Conservation (phyloP, 2,888 invertebrate genomes). For the Meganola albula region DNA sequence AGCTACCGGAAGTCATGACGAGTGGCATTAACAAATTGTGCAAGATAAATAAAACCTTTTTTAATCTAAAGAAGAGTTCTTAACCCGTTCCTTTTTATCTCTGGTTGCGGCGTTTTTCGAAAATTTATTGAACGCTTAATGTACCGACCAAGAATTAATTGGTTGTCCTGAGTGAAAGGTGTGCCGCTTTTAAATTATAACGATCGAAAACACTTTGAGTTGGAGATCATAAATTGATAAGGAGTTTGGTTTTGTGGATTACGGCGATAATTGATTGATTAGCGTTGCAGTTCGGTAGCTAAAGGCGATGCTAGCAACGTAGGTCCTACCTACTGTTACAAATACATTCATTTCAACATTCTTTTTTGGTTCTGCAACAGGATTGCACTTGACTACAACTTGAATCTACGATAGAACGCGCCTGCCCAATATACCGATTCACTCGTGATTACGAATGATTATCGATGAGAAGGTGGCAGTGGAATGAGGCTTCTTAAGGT, state of each 20-base stretch:
- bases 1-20: slow-evolving; percentile 67
- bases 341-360: too few species aligned
- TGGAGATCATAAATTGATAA: slow-evolving; percentile 44
- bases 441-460: too few species aligned
- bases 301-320: too few species aligned
- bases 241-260: slow-evolving; percentile 22
- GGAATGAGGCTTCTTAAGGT: too few species aligned
- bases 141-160: slow-evolving; percentile 66
- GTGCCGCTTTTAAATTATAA: slow-evolving; percentile 58
- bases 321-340: too few species aligned
- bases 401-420: too few species aligned
- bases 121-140: slow-evolving; percentile 68
- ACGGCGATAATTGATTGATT: too few species aligned
- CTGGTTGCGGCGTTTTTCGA: slow-evolving; percentile 44
- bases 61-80: slow-evolving; percentile 57
- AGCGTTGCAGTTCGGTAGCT: too few species aligned
- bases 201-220: slow-evolving; percentile 53
- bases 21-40: slow-evolving; percentile 76
- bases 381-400: too few species aligned
- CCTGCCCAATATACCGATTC: too few species aligned
- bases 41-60: slow-evolving; percentile 73
- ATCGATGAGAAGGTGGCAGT: too few species aligned
- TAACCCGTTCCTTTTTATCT: slow-evolving; percentile 56
- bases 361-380: too few species aligned
- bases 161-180: slow-evolving; percentile 56